phyloP scores from a whole-genome alignment of 2,888 invertebrate species.

The Patella depressa region DNA sequence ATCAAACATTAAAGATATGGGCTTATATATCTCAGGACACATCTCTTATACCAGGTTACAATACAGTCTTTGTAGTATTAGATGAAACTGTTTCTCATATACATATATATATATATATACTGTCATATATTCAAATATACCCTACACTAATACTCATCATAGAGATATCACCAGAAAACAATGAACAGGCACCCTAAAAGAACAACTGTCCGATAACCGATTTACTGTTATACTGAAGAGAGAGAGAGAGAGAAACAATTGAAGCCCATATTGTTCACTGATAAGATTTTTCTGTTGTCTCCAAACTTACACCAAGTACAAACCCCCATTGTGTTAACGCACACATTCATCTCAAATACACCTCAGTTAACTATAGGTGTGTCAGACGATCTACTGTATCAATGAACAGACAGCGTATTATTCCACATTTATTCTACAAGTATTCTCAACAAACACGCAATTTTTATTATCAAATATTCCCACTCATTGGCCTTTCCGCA shows the following conservation, averaged over 20 bases:
- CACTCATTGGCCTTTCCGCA: background rate
- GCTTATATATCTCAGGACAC: background rate
- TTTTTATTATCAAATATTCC: constrained; percentile 6
- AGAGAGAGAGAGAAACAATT: too few species aligned
- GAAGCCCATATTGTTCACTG: too few species aligned
- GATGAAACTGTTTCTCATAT: too few species aligned
- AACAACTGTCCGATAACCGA: too few species aligned
- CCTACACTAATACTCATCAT: too few species aligned
- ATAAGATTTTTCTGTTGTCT: constrained; percentile 6
- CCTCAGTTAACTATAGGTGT: background rate
- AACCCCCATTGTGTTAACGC: constrained; percentile 7
- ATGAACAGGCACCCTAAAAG: too few species aligned
- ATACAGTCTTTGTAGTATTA: too few species aligned
- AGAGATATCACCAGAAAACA: too few species aligned
- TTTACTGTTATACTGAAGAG: too few species aligned
- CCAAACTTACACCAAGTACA: constrained; percentile 11
- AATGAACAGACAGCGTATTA: background rate
- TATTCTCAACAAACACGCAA: background rate
- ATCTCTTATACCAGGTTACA: too few species aligned
- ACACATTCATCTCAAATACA: constrained; percentile 11
- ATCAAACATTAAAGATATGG: background rate
- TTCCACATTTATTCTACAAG: constrained; percentile 1
- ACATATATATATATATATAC: too few species aligned
- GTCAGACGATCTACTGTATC: background rate
- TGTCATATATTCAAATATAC: too few species aligned